Evolutionary conservation across 2,113 vertebrate species (phyloP).

Genomic region (Poeciliopsis turrubarensis): DNA sequence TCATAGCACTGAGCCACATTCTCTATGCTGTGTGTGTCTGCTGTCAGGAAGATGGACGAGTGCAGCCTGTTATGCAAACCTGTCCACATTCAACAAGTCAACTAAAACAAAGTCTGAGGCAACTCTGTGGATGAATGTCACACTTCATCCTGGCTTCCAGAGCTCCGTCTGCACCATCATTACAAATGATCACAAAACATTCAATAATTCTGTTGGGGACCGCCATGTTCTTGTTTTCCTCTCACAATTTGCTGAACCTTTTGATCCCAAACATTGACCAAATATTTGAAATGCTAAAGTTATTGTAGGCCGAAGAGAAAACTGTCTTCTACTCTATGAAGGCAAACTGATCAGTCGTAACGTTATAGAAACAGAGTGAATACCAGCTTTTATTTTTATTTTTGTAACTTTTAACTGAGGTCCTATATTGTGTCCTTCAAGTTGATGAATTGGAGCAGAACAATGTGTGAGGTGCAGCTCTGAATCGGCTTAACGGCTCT

Average conservation of each 20-base stretch:
- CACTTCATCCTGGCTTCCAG: background rate
- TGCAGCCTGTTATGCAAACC: constrained; percentile 20
- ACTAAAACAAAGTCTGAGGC: background rate
- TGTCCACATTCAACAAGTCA: background rate
- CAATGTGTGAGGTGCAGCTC: too few species aligned
- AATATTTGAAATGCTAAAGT: too few species aligned
- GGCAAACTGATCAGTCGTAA: too few species aligned
- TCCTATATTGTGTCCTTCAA: too few species aligned
- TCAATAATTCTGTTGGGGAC: background rate
- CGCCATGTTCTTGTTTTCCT: background rate
- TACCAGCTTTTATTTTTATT: too few species aligned
- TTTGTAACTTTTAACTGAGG: too few species aligned
- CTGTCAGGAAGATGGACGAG: constrained; percentile 30
- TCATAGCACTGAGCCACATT: constrained; percentile 41
- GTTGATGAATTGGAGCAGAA: too few species aligned
- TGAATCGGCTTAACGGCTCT: too few species aligned
- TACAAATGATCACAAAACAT: background rate
- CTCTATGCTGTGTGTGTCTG: constrained; percentile 23
- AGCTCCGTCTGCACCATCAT: background rate
- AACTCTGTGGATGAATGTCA: background rate
- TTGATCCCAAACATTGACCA: too few species aligned
- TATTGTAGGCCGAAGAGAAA: too few species aligned
- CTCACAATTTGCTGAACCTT: background rate
- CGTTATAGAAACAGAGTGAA: too few species aligned
- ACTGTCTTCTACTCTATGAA: too few species aligned